A percentile compares a stretch with the other conserved stretches of the same genome.
These are phyloP conservation scores for Orchesellides sinensis DNA, from an alignment of 2,888 invertebrate genomes.

Conservation along the genomic window DNA sequence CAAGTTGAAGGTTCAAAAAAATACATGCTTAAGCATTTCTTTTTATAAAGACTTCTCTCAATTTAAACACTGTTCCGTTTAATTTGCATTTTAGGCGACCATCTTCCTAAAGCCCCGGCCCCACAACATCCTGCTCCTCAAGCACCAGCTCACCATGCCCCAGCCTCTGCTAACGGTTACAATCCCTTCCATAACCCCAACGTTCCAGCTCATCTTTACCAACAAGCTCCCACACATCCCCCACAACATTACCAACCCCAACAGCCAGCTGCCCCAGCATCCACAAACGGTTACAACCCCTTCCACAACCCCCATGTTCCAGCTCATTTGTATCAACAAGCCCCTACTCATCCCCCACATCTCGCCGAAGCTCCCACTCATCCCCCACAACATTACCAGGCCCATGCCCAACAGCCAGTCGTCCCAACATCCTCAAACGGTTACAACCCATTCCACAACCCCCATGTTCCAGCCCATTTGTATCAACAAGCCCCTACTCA, in stretches of 20 bases:
- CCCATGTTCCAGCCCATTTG: neutral
- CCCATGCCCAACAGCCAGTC: conserved; percentile 5
- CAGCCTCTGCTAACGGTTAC: neutral
- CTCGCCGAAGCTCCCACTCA: no score
- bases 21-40: no score
- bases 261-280: conserved; percentile 1
- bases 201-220: conserved; percentile 57
- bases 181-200: conserved; percentile 50
- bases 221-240: conserved; percentile 48
- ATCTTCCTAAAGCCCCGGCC: conserved; percentile 64
- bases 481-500: neutral
- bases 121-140: conserved; percentile 41
- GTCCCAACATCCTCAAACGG: conserved; percentile 13
- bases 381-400: neutral
- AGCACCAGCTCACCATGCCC: conserved; percentile 24
- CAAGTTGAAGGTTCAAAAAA: conserved; percentile 70
- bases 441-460: conserved; percentile 15
- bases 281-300: conserved; percentile 8
- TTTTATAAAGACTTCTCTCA: no score
- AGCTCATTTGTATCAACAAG: conserved; percentile 62
- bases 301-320: conserved; percentile 56
- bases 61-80: no score
- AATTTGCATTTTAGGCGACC: no score
- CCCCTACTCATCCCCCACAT: conserved; percentile 4
- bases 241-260: conserved; percentile 23